phyloP scores from a whole-genome alignment of 2,113 vertebrate genomes.

The Oxyura jamaicensis region DNA sequence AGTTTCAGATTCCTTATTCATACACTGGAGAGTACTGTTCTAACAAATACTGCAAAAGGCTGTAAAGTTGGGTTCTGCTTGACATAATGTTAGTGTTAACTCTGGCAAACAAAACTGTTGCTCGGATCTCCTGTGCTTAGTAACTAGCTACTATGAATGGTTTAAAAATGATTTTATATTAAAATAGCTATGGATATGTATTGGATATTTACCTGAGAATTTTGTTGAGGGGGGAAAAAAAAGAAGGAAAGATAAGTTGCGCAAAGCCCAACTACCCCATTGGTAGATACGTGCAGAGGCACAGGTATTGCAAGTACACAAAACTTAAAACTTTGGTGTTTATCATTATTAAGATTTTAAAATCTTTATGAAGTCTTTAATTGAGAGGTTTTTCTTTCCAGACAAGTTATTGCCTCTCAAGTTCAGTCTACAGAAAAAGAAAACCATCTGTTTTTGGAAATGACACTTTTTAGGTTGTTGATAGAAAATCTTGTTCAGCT shows the following conservation, averaged over 20 bases:
- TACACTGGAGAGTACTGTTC: background rate
- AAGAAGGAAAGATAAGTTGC: background rate
- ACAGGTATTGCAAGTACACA: background rate
- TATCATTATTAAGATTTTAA: background rate
- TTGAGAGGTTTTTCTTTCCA: background rate
- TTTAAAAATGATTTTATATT: background rate
- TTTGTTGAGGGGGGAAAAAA: rapidly evolving
- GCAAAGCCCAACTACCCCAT: background rate
- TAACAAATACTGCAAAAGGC: background rate
- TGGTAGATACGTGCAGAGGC: background rate
- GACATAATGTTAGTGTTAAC: background rate
- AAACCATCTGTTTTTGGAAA: background rate
- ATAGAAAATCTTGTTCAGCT: background rate
- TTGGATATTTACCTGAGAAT: background rate
- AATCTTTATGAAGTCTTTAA: background rate
- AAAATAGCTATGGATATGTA: background rate
- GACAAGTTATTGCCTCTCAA: background rate
- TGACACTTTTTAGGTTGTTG: background rate
- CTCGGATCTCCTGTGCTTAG: background rate
- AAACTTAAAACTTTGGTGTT: background rate
- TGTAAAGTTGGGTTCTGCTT: background rate
- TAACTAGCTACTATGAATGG: background rate
- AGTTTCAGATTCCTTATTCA: background rate
- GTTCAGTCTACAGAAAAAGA: background rate
- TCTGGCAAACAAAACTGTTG: background rate